Evolutionary conservation across 2,888 invertebrate genomes (phyloP).

Genomic region (Macropis europaea): DNA sequence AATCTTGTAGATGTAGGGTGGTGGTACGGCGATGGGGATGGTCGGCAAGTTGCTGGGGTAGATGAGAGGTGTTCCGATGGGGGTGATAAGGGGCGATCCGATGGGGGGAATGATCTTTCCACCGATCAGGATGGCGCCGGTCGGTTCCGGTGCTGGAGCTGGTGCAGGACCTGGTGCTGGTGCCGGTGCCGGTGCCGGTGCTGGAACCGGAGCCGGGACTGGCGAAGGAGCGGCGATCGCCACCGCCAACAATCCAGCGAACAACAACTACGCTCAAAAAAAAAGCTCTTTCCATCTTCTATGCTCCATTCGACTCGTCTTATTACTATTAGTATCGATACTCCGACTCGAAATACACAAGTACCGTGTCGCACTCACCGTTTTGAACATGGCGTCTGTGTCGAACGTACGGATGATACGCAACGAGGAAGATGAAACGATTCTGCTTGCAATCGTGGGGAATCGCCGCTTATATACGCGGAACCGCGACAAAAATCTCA

Average conservation of each 20-base stretch:
- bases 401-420: conserved; percentile 36
- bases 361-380: conserved; percentile 80
- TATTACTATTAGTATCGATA: background rate
- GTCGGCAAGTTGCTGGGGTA: conserved; percentile 68
- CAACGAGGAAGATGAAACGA: conserved; percentile 50
- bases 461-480: conserved; percentile 55
- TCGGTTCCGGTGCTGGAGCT: conserved; percentile 70
- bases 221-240: conserved; percentile 79
- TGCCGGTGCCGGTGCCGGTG: conserved; percentile 73
- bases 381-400: conserved; percentile 83
- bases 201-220: conserved; percentile 71
- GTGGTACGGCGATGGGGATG: conserved; percentile 35
- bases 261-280: conserved; percentile 76
- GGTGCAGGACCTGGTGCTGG: conserved; percentile 73
- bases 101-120: conserved; percentile 70
- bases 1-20: conserved; percentile 56
- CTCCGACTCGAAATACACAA: accelerated
- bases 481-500: conserved; percentile 40
- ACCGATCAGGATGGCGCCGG: conserved; percentile 66
- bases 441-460: conserved; percentile 41
- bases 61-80: conserved; percentile 74
- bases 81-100: conserved; percentile 73
- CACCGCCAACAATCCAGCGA: conserved; percentile 82
- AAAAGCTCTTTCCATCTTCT: too few species aligned
- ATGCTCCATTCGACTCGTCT: too few species aligned